Percentiles rank a stretch among this genome's conserved stretches.
phyloP scores from a whole-genome alignment of 1,140 invertebrate species.

The Panagrolaimus sp. region DNA sequence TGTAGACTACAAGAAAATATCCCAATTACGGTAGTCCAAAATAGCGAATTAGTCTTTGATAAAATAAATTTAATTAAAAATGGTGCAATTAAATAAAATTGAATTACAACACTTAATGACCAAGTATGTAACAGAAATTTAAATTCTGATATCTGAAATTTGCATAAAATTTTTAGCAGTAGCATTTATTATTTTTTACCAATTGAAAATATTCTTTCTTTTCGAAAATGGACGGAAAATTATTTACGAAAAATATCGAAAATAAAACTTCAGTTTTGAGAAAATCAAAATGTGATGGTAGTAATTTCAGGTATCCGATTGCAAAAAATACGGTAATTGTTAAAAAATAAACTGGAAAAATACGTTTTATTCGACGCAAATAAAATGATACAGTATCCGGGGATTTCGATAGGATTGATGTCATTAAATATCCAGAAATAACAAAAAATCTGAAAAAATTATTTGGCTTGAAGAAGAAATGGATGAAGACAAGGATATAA shows the following conservation, averaged over 20 bases:
- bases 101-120: constrained; percentile 22
- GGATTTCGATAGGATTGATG: not conserved
- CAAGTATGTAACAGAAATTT: constrained; percentile 18
- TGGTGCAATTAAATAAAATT: constrained; percentile 18
- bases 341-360: not conserved
- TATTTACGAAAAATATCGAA: not conserved
- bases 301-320: not conserved
- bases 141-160: not conserved
- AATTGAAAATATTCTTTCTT: constrained; percentile 25
- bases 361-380: not conserved
- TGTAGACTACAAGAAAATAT: not conserved
- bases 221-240: not conserved
- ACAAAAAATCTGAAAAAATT: constrained; percentile 17
- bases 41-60: not conserved
- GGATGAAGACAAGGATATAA: too few species aligned
- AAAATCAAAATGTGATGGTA: not conserved
- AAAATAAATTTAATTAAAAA: constrained; percentile 30
- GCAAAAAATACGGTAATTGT: not conserved
- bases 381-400: not conserved
- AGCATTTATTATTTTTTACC: not conserved
- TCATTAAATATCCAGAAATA: constrained; percentile 14
- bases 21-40: not conserved
- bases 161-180: not conserved
- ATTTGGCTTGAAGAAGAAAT: not conserved
- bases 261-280: not conserved